Conservation (phyloP, 2,797 vertebrate genomes). For the Tangara arthus region DNA sequence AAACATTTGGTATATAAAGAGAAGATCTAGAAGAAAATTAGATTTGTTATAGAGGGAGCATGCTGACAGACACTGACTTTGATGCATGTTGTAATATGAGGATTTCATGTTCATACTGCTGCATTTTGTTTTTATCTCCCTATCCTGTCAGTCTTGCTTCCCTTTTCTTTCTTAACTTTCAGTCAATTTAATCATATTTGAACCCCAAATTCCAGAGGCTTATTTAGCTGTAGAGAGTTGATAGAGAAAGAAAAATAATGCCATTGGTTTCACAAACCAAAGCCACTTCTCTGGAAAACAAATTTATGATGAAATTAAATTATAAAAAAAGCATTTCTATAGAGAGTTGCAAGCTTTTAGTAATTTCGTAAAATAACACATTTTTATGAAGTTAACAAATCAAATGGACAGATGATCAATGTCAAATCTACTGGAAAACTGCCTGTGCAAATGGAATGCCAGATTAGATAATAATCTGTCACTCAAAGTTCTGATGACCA, state of each 20-base stretch:
- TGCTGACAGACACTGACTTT: not conserved
- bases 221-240: not conserved
- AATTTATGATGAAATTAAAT: not conserved
- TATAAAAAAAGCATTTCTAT: not conserved
- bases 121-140: not conserved
- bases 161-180: not conserved
- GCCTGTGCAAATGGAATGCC: slow-evolving; percentile 37
- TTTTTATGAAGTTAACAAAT: slow-evolving; percentile 63
- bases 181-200: not conserved
- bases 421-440: slow-evolving; percentile 54
- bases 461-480: slow-evolving; percentile 48
- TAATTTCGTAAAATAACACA: slow-evolving; percentile 41
- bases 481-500: slow-evolving; percentile 29
- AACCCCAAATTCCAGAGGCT: not conserved
- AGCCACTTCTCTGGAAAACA: not conserved
- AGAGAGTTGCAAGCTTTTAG: slow-evolving; percentile 15
- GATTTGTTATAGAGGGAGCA: not conserved
- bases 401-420: slow-evolving; percentile 60
- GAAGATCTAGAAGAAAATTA: not conserved
- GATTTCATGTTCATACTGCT: not conserved
- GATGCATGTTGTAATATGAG: not conserved
- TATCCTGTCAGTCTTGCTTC: not conserved
- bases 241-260: not conserved
- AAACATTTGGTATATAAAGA: not conserved
- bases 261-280: not conserved